Evolutionary conservation across 2,113 vertebrate species (phyloP), one percentile per base, ranked within the genome.

Genomic region (Gnathonemus echidnorhynchus): DNA sequence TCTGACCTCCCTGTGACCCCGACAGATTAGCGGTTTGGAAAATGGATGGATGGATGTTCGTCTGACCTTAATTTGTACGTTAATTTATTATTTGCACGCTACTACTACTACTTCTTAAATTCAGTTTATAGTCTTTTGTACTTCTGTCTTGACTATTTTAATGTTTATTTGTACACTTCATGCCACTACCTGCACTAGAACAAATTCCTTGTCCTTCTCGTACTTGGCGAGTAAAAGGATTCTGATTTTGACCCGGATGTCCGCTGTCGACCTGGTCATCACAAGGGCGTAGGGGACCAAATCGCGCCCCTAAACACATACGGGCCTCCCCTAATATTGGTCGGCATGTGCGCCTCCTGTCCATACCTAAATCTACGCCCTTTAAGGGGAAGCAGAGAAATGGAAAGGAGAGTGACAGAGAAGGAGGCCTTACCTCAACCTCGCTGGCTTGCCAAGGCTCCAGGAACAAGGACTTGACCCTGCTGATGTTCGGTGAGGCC

Each of bases 361-460:
- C n/a, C 27, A 31, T 13, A 70, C 62, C 10, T 11, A 31, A 1
- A 70, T 31, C 62, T 13, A 70, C n/a, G 3, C 9, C 62, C 3
- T 42, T 42, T 80, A 6, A 80, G 13, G 74, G 35, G 15, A 80
- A 80, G 19, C 24, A 27, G n/a, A 15, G 24, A 4, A 27, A 31
- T 27, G 62, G 62, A 3, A 27, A 27, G 46, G 85, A 19, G 2
- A 6, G 48, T 88, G 39, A 90, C 24, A 35, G 31, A 62, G 91
- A 9, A 42, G 77, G 48, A 10, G 31, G 24, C 15, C 93, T 0
- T 95, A 99, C 98, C 97, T 99, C 97, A 91, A 98, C 96, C 88
- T 99, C 98, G 10, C 94, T 94, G 66, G 96, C 96, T 0, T 99
- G 98, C 98, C 98, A 99, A 62, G 97, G 92, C 1, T 99, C 98